Evolutionary conservation across 2,797 vertebrate species (phyloP).

Genomic region (Helicolenus hilgendorfi): DNA sequence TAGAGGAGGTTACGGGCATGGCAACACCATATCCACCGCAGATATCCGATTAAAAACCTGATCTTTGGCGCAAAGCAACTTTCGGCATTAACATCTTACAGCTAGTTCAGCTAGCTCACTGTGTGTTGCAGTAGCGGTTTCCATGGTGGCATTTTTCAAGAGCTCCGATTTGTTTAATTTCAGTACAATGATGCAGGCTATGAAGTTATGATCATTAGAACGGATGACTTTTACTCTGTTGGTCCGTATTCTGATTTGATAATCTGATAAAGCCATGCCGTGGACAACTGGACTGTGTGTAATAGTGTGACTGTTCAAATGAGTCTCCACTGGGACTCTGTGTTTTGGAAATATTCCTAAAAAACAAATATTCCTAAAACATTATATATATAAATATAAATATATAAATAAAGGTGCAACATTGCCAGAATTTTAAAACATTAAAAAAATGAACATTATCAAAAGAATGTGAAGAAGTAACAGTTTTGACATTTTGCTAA

Average conservation of each 20-base stretch:
- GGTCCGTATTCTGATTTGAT: neutral
- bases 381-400: too few species aligned
- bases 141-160: neutral
- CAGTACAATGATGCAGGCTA: neutral
- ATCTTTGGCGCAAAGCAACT: neutral
- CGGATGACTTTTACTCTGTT: neutral
- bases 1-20: neutral
- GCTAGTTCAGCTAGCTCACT: neutral
- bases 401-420: too few species aligned
- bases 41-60: neutral
- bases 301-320: neutral
- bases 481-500: too few species aligned
- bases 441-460: too few species aligned
- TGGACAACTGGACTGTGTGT: neutral
- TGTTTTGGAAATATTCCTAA: neutral
- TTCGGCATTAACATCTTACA: neutral
- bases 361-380: too few species aligned
- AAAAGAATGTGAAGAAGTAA: too few species aligned
- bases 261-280: neutral
- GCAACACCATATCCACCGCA: neutral
- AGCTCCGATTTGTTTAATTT: neutral
- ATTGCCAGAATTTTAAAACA: too few species aligned
- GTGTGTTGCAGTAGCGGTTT: neutral
- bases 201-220: neutral
- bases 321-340: neutral